Evolutionary conservation across 2,888 invertebrate species (phyloP).

Genomic region (Silvanus unidentatus): DNA sequence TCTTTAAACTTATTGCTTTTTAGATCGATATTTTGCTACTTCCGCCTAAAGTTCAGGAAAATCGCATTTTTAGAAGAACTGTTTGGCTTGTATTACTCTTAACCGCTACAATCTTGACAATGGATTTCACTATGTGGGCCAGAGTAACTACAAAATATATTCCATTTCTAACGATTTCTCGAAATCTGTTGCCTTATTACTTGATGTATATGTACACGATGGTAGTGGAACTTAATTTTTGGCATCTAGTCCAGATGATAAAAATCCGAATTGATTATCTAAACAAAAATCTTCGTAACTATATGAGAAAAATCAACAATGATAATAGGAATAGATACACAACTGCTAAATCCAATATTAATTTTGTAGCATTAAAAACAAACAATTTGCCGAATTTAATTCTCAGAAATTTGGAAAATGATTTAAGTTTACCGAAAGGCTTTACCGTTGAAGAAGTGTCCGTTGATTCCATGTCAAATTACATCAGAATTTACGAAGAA

Average conservation of each 20-base stretch:
- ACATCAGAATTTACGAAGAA: neutral
- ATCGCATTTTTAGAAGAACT: too few species aligned
- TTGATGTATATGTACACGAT: slow-evolving; percentile 6
- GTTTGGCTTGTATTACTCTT: neutral
- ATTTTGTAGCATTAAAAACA: too few species aligned
- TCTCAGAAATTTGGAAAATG: too few species aligned
- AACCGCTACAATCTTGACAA: neutral
- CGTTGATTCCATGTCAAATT: neutral
- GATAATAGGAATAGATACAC: too few species aligned
- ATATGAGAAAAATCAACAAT: neutral
- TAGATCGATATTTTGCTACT: too few species aligned
- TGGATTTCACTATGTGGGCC: slow-evolving; percentile 3
- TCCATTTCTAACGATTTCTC: neutral
- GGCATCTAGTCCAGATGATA: slow-evolving; percentile 9
- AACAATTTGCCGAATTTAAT: too few species aligned
- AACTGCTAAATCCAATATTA: too few species aligned
- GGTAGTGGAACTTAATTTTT: slow-evolving; percentile 9
- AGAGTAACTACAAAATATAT: neutral
- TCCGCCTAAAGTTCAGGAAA: too few species aligned
- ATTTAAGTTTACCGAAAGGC: too few species aligned
- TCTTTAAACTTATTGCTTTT: too few species aligned
- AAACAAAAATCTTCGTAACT: neutral
- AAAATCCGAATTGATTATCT: neutral
- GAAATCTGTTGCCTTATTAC: slow-evolving; percentile 7
- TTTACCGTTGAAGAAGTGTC: neutral